These are phyloP conservation scores for Caenorhabditis angaria DNA, from an alignment of 2,888 invertebrate genomes.

Conservation along the genomic window DNA sequence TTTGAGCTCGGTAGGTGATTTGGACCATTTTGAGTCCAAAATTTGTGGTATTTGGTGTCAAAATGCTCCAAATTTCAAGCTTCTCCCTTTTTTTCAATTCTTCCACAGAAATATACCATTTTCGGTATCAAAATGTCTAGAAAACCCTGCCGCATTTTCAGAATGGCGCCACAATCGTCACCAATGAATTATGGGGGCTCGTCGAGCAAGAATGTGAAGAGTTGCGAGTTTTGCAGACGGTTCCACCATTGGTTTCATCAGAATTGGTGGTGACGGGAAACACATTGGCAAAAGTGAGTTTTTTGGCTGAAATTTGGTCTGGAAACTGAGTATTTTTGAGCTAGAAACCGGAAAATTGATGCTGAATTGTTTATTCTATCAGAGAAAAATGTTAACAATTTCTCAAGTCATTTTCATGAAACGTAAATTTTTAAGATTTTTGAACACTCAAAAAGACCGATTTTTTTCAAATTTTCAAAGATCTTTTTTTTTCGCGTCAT, in stretches of 20 bases:
- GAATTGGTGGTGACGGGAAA: constrained; percentile 93
- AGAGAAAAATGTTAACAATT: too few species aligned
- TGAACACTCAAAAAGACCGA: too few species aligned
- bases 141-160: constrained; percentile 74
- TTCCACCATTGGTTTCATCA: constrained; percentile 91
- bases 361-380: too few species aligned
- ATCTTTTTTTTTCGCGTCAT: too few species aligned
- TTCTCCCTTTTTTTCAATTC: too few species aligned
- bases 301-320: neutral
- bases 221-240: constrained; percentile 88
- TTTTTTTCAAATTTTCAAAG: too few species aligned
- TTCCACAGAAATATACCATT: neutral
- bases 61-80: constrained; percentile 4
- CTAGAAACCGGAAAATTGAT: too few species aligned
- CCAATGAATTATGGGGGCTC: constrained; percentile 89
- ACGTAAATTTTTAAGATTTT: too few species aligned
- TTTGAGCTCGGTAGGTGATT: constrained; percentile 58
- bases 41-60: neutral
- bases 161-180: constrained; percentile 88
- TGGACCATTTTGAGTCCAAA: neutral
- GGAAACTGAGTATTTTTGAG: neutral
- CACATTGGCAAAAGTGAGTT: constrained; percentile 85
- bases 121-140: neutral
- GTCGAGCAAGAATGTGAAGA: constrained; percentile 95
- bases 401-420: too few species aligned